These are phyloP conservation scores for Heliconius himera DNA, from an alignment of 1,140 invertebrate species.

Conservation along the genomic window DNA sequence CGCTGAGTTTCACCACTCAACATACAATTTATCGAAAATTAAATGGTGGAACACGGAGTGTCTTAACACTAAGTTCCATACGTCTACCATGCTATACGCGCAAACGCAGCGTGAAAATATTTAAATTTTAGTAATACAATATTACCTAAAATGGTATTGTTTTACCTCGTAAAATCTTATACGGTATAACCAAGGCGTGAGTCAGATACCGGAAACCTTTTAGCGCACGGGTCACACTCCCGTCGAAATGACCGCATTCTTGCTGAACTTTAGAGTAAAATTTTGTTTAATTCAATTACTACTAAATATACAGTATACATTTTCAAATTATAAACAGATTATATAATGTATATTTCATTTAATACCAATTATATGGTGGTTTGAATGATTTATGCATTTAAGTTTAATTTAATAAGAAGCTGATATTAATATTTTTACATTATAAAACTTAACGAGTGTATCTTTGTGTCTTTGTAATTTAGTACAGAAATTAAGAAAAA, in stretches of 20 bases:
- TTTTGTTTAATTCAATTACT: not conserved
- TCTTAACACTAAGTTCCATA: no score
- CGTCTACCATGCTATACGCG: no score
- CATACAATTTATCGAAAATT: no score
- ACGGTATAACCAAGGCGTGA: constrained; percentile 39
- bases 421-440: not conserved
- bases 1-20: no score
- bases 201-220: constrained; percentile 46
- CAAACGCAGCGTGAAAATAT: not conserved
- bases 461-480: no score
- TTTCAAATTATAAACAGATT: no score
- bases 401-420: not conserved
- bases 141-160: constrained; percentile 27
- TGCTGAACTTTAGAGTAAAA: constrained; percentile 8
- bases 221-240: constrained; percentile 37
- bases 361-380: no score
- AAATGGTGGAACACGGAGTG: no score
- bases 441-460: no score
- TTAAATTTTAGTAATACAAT: not conserved
- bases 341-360: no score
- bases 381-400: not conserved
- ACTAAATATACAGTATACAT: not conserved
- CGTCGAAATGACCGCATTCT: constrained; percentile 39
- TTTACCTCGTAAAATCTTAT: constrained; percentile 30
- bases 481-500: no score